phyloP scores from a whole-genome alignment of 2,888 invertebrate species.

The Agapostemon virescens region DNA sequence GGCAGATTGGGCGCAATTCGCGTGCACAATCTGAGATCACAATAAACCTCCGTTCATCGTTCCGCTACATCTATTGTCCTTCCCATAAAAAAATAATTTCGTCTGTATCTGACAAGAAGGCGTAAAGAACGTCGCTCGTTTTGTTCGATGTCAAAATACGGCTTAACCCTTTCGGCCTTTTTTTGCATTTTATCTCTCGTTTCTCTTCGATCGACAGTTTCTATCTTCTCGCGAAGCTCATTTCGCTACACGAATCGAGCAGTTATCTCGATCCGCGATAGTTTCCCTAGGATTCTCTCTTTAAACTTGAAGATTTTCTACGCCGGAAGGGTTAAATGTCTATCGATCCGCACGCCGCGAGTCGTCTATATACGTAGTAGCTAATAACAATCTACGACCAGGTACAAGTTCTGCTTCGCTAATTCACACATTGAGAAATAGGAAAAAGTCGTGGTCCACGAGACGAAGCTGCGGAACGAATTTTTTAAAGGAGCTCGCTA shows the following conservation, averaged over 20 bases:
- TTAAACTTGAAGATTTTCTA: not conserved
- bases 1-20: slow-evolving; percentile 1
- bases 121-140: slow-evolving; percentile 50
- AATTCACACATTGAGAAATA: slow-evolving; percentile 20
- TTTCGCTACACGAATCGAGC: not conserved
- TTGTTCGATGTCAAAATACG: slow-evolving; percentile 38
- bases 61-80: slow-evolving; percentile 42
- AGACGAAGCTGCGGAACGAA: slow-evolving; percentile 13
- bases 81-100: slow-evolving; percentile 63
- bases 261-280: not conserved
- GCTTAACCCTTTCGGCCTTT: slow-evolving; percentile 42
- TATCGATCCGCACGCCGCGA: slow-evolving; percentile 31
- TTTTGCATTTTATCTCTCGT: not conserved
- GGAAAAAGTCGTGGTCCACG: slow-evolving; percentile 21
- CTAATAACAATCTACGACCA: slow-evolving; percentile 65
- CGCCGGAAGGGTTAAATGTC: slow-evolving; percentile 38
- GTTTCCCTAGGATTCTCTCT: not conserved
- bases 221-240: not conserved
- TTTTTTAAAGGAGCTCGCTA: slow-evolving; percentile 8
- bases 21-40: not conserved
- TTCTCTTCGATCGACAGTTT: not conserved
- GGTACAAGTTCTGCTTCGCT: slow-evolving; percentile 56
- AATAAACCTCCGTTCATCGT: slow-evolving; percentile 15
- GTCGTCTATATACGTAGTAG: slow-evolving; percentile 44
- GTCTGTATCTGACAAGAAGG: slow-evolving; percentile 51